Base-by-base conservation (phyloP, 2,888 invertebrate genomes). In the Invenusta paracnida region DNA sequence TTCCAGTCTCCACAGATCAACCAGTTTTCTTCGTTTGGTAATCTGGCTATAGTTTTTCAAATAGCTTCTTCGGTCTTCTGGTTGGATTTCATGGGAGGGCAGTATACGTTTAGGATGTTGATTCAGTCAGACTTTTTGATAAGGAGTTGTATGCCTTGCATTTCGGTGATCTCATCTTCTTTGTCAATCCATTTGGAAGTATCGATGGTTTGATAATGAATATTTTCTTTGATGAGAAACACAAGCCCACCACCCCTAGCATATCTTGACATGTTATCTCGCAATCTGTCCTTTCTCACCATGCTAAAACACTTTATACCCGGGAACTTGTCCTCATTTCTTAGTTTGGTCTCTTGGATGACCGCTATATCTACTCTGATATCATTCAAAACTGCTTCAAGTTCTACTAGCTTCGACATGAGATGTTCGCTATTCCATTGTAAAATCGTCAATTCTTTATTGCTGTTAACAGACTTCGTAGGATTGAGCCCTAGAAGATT, bases 221-320 rank as follows among this genome's bases (percentile, higher is more conserved):
- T 73, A 73, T 25, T 25, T 5, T 73, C 73, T 73, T 73, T 73
- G 73, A 73, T 73, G 73, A 73, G 73, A 25, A 25, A 13, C 11
- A 73, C 73, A 23, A 73, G 73, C 23, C 73, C 73, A 13, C 73
- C 73, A 25, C 73, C 73, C 27, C 73, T 13, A 2, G 73, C 27
- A 73, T 73, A 73, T 73, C 73, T 73, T 13, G 73, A 73, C 73
- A 73, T 73, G n/a, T n/a, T n/a, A n/a, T n/a, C n/a, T n/a, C n/a
- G n/a, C n/a, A n/a, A n/a, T n/a, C 73, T 23, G 73, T 73, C 27
- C 25, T 73, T 73, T 73, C 73, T 73, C 73, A 73, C 73, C 73
- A 73, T 73, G 73, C 48, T 48, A 17, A 48, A 48, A 48, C 48
- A 5, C 17, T 48, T 73, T n/a, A 25, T 2, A 25, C 27, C 73